Percentiles rank a stretch among this genome's conserved stretches.
These are phyloP conservation scores for Sminthurinus signatus DNA, from an alignment of 1,140 invertebrate genomes.

Conservation along the genomic window DNA sequence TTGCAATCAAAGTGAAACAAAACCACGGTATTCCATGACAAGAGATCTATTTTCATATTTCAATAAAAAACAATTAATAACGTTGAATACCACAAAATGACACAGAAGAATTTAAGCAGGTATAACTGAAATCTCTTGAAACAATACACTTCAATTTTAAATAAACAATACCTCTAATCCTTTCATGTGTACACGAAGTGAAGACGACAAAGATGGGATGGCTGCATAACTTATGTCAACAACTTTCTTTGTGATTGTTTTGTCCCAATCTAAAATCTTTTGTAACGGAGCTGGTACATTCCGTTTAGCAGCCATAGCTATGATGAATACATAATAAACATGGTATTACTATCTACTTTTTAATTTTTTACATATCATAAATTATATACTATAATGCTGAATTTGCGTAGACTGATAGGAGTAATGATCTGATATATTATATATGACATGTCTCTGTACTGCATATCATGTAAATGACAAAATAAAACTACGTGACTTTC, in stretches of 20 bases:
- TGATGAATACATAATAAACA: not conserved
- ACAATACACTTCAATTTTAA: constrained; percentile 16
- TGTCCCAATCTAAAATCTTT: constrained; percentile 56
- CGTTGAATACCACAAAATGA: not conserved
- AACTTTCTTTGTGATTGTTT: constrained; percentile 57
- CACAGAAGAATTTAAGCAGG: not conserved
- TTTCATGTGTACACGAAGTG: constrained; percentile 48
- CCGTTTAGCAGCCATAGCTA: constrained; percentile 9
- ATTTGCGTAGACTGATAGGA: no score
- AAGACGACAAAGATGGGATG: constrained; percentile 43
- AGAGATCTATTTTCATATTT: constrained; percentile 70
- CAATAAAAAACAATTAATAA: constrained; percentile 28
- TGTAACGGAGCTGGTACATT: constrained; percentile 50
- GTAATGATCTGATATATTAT: no score
- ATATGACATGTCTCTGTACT: no score
- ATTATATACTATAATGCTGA: no score
- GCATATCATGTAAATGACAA: no score
- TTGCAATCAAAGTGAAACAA: constrained; percentile 60
- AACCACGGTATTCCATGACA: constrained; percentile 88
- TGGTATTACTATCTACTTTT: no score
- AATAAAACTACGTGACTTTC: no score
- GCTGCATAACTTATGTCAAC: constrained; percentile 54
- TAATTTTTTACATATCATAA: no score
- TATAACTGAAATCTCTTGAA: not conserved
- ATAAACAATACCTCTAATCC: constrained; percentile 56